Evolutionary conservation across 2,797 vertebrate genomes (phyloP).

Genomic region (Carduelis carduelis): DNA sequence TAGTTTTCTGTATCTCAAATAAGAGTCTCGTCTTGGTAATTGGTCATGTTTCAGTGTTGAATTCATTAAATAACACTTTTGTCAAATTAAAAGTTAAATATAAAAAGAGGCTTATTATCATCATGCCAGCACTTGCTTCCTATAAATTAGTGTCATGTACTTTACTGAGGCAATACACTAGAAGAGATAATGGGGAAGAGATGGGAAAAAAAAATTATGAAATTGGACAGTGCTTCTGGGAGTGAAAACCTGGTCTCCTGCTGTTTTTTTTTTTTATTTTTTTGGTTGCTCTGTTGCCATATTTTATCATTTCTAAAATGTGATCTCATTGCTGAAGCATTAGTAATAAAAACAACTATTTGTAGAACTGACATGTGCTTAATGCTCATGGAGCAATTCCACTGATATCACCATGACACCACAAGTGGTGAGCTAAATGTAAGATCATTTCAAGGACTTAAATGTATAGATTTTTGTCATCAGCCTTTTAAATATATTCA

Average conservation of each 20-base stretch:
- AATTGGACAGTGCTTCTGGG: neutral
- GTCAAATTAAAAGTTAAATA: slow-evolving; percentile 32
- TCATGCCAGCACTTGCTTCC: neutral
- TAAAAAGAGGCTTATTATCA: neutral
- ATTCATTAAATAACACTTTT: slow-evolving; percentile 13
- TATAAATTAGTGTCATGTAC: neutral
- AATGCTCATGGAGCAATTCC: neutral
- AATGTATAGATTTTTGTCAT: neutral
- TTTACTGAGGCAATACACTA: neutral
- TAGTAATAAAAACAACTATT: neutral
- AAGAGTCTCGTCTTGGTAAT: neutral
- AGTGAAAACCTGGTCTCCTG: neutral
- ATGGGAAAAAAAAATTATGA: neutral
- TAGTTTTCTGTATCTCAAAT: neutral
- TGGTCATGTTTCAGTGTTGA: neutral
- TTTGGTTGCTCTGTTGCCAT: neutral
- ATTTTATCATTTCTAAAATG: neutral
- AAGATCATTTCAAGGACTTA: neutral
- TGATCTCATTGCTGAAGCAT: neutral
- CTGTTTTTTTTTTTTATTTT: accelerated
- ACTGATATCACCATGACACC: neutral
- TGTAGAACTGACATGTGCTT: neutral
- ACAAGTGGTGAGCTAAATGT: neutral
- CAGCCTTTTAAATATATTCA: neutral
- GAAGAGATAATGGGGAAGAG: neutral